Evolutionary conservation across 2,888 invertebrate genomes (phyloP), one percentile per base, ranked within the genome.

Genomic region (Ctenicera cuprea): DNA sequence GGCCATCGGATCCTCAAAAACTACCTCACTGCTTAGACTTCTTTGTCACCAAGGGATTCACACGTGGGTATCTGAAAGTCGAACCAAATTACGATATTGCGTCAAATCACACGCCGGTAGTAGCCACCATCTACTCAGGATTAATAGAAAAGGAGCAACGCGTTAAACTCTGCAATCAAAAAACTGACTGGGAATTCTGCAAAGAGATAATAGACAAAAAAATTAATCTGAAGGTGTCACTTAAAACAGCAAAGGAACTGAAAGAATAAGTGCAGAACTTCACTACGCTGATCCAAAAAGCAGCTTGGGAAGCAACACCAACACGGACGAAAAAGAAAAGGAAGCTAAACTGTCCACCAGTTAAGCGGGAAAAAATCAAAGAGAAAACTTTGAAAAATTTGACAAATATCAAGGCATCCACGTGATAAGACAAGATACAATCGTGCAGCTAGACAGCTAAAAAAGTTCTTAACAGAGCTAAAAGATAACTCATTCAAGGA

Each of bases 11-110:
- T 61, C 38, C 18, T 11, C 14, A 22, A 7, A 63, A 43, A 43
- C 7, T 41, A 18, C 61, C 30, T 22, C 45, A 63, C 30, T 63
- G 26, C 45, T 26, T 63, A 20, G 63, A 63, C 20, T 63, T 63
- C 61, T 43, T 63, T 63, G 45, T 63, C 41, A 63, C 45, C 20
- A 54, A 54, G 16, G 30, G 30, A 20, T 22, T 54, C 22, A n/a
- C 30, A 16, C 20, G n/a, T 12, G 37, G 8, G 26, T 33, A 33
- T 33, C 16, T 33, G 16, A n/a, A 33, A 30, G 26, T n/a, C n/a
- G n/a, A n/a, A n/a, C n/a, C n/a, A n/a, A n/a, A n/a, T n/a, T 22
- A 52, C 9, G 57, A 33, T n/a, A 57, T 57, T 33, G 57, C 57
- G 11, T 57, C 30, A n/a, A 30, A 57, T 57, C 30, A 57, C 26